phyloP scores from a whole-genome alignment of 64 coral and sea anemone species.

The Pachyseris speciosa region DNA sequence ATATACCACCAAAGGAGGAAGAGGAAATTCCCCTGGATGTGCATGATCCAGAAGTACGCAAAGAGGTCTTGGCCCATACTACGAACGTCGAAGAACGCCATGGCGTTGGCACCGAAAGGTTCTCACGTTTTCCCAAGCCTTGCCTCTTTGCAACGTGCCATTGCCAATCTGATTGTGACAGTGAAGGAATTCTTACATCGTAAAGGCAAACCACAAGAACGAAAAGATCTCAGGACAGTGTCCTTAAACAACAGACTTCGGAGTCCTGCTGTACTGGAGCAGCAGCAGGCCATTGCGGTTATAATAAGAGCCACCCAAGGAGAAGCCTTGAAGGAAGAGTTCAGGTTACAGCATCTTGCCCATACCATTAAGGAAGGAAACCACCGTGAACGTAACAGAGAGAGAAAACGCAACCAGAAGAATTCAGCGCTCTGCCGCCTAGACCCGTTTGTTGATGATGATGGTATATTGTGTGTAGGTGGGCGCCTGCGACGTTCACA shows the following conservation, averaged over 20 bases:
- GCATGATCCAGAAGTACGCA: conserved; percentile 48
- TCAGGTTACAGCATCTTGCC: neutral
- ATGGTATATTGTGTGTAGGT: conserved; percentile 32
- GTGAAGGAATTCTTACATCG: neutral
- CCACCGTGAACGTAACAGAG: neutral
- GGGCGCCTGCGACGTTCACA: too few relatives aligned
- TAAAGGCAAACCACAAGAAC: too few relatives aligned
- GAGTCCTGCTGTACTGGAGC: neutral
- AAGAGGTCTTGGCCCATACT: neutral
- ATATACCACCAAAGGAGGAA: neutral
- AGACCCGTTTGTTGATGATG: conserved; percentile 13
- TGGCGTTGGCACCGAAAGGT: conserved; percentile 12
- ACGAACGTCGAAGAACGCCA: neutral
- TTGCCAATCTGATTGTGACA: conserved; percentile 34
- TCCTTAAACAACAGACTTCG: neutral
- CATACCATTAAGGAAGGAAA: neutral
- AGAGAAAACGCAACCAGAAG: neutral
- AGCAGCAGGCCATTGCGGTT: conserved; percentile 3
- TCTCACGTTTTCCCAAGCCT: conserved; percentile 42
- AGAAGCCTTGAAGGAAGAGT: conserved; percentile 15
- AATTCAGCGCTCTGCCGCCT: conserved; percentile 14
- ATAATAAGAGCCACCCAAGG: conserved; percentile 19
- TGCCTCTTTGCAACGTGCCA: conserved; percentile 32
- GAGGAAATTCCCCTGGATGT: conserved; percentile 5
- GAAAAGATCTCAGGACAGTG: too few relatives aligned